These are phyloP conservation scores for Diadophis punctatus DNA, from an alignment of 2,113 vertebrate species.

Conservation along the genomic window DNA sequence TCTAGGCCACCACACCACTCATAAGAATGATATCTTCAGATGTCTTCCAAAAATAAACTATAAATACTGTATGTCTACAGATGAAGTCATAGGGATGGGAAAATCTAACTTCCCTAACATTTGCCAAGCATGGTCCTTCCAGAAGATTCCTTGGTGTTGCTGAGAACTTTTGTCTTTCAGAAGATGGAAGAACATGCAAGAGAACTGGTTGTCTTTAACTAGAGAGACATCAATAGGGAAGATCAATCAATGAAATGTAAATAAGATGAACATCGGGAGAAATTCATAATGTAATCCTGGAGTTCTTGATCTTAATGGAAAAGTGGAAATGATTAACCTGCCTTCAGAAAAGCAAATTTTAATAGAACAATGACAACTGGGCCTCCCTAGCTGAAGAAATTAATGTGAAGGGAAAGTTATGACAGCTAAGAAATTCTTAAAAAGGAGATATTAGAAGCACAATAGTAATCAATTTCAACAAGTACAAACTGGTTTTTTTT, in stretches of 20 bases:
- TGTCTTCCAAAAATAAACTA: background rate
- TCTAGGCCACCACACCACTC: too few relatives aligned
- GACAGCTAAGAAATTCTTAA: background rate
- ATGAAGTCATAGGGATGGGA: background rate
- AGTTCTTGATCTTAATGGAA: background rate
- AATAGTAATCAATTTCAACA: background rate
- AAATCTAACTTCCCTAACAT: background rate
- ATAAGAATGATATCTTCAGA: background rate
- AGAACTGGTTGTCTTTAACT: background rate
- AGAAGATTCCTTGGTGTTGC: background rate
- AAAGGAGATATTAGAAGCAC: background rate
- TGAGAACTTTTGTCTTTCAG: background rate
- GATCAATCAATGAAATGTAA: background rate
- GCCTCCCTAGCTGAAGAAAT: background rate
- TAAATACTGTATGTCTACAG: background rate
- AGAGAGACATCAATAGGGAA: background rate
- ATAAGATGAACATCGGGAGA: background rate
- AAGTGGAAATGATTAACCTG: background rate
- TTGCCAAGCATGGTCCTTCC: background rate
- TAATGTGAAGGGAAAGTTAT: background rate
- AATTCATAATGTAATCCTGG: background rate
- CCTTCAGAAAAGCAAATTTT: background rate
- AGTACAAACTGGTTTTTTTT: background rate
- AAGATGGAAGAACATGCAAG: background rate
- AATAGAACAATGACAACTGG: background rate